Conservation (phyloP, 2,888 invertebrate species). For the Tinea semifulvella region DNA sequence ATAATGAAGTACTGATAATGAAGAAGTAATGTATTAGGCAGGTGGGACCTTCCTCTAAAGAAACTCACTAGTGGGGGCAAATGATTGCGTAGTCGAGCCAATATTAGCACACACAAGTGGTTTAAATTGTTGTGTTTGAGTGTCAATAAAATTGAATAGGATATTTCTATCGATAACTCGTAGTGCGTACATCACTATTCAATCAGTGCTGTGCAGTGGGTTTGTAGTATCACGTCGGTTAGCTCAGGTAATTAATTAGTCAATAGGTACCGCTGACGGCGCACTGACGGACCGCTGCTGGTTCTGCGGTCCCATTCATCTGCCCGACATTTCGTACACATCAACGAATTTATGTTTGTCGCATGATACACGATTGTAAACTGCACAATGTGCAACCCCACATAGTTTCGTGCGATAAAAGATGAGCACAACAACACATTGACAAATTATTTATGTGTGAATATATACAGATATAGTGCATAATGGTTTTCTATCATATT, state of each 20-base stretch:
- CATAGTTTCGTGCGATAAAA: no score
- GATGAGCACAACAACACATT: no score
- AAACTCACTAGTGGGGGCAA: no score
- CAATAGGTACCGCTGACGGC: conserved; percentile 21
- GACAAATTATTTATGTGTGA: no score
- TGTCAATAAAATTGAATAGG: background rate
- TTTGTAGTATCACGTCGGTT: conserved; percentile 21
- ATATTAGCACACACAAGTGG: no score
- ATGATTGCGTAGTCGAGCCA: no score
- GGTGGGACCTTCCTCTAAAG: no score
- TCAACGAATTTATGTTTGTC: background rate
- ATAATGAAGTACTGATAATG: background rate
- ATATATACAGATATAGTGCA: no score
- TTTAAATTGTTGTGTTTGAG: background rate
- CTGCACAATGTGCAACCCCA: no score
- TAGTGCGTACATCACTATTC: conserved; percentile 22
- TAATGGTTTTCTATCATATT: no score
- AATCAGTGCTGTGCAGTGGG: conserved; percentile 25
- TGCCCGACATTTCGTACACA: background rate
- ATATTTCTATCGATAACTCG: conserved; percentile 4
- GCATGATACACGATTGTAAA: no score
- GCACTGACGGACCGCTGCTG: conserved; percentile 8
- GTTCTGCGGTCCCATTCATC: conserved; percentile 1
- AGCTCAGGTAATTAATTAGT: conserved; percentile 33
- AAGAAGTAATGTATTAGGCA: no score